phyloP scores from a whole-genome alignment of 2,797 vertebrate genomes.

The Glyptemys insculpta region DNA sequence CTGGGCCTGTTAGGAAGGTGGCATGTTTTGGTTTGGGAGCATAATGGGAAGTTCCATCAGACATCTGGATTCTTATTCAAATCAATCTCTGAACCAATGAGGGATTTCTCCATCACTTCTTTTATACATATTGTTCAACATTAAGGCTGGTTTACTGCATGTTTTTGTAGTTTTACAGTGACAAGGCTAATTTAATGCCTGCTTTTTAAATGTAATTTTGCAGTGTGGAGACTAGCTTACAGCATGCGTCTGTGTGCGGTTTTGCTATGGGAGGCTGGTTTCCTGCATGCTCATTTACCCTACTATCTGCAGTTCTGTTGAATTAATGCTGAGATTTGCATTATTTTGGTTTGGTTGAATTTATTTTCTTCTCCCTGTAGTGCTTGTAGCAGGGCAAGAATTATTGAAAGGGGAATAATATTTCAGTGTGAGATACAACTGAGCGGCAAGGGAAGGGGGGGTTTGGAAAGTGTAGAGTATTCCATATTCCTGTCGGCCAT shows the following conservation, averaged over 20 bases:
- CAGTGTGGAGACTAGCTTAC: not conserved
- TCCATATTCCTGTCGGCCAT: not conserved
- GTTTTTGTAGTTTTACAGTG: not conserved
- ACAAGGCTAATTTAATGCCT: not conserved
- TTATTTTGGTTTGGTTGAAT: not conserved
- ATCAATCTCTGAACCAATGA: not conserved
- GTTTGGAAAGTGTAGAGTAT: not conserved
- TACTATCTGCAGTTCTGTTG: not conserved
- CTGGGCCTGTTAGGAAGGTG: not conserved
- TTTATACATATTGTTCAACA: not conserved
- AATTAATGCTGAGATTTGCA: not conserved
- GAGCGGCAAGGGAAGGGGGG: not conserved
- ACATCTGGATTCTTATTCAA: not conserved
- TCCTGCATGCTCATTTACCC: not conserved
- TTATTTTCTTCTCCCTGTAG: not conserved
- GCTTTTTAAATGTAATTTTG: not conserved
- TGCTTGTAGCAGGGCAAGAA: not conserved
- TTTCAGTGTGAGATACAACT: not conserved
- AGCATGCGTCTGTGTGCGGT: not conserved
- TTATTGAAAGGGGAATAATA: not conserved
- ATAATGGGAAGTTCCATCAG: not conserved
- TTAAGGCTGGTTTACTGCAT: not conserved
- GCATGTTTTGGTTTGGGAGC: not conserved
- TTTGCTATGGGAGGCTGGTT: not conserved
- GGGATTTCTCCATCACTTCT: not conserved